phyloP scores from a whole-genome alignment of 2,113 vertebrate species.

The Nothoprocta pentlandii region DNA sequence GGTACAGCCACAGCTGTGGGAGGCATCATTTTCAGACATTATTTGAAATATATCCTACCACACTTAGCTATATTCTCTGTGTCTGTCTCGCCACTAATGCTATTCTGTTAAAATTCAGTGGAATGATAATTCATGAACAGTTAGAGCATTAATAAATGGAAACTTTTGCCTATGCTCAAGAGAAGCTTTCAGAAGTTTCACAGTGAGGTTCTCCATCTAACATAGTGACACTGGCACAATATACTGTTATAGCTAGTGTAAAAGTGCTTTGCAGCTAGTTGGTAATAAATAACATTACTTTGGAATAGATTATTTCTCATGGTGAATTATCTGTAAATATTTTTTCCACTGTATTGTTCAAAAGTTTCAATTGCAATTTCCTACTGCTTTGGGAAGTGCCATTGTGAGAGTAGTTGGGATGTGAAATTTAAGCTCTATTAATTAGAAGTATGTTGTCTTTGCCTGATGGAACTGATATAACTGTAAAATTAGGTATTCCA shows the following conservation, averaged over 20 bases:
- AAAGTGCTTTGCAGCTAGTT: neutral
- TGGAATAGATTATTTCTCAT: neutral
- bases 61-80: neutral
- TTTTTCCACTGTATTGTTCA: neutral
- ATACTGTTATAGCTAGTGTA: neutral
- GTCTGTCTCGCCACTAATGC: neutral
- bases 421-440: neutral
- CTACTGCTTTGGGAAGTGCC: neutral
- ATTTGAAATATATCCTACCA: neutral
- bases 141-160: neutral
- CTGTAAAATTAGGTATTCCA: neutral
- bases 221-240: neutral
- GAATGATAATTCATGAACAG: neutral
- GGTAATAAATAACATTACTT: constrained; percentile 3
- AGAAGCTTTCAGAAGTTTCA: neutral
- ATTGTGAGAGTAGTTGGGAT: neutral
- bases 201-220: neutral
- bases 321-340: neutral
- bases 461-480: neutral
- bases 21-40: neutral
- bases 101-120: neutral
- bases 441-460: accelerated
- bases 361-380: neutral
- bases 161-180: neutral
- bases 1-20: neutral